A percentile compares a stretch with the other conserved stretches of the same genome.
phyloP scores from a whole-genome alignment of 2,797 vertebrate species.

The Todus mexicanus region DNA sequence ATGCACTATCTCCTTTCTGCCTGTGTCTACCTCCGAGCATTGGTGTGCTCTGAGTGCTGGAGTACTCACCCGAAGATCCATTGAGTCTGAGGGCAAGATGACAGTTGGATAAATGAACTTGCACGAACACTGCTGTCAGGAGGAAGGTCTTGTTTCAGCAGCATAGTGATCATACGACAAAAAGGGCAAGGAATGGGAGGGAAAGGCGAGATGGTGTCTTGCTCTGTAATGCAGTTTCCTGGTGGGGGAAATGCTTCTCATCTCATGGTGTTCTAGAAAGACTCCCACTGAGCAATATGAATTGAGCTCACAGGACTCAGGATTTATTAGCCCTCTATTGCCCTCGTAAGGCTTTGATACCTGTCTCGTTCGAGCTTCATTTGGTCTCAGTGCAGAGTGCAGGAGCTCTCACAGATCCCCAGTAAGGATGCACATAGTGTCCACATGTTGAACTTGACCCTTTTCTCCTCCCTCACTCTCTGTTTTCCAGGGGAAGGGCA shows the following conservation, averaged over 20 bases:
- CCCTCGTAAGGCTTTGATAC: not conserved
- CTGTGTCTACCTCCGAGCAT: accelerated
- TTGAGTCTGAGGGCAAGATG: not conserved
- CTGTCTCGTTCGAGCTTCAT: accelerated
- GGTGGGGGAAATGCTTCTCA: not conserved
- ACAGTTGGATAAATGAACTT: not conserved
- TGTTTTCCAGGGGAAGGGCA: not conserved
- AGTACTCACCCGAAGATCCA: not conserved
- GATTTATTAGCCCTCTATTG: not conserved
- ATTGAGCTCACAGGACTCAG: not conserved
- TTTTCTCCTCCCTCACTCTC: not conserved
- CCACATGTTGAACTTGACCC: not conserved
- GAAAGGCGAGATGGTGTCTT: not conserved
- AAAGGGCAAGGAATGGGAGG: not conserved
- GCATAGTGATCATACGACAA: not conserved
- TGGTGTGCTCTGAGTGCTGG: accelerated
- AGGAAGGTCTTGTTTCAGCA: not conserved
- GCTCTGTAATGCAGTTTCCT: not conserved
- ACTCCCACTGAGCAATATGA: not conserved
- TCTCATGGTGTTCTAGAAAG: not conserved
- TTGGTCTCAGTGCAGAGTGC: not conserved
- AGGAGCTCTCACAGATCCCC: not conserved
- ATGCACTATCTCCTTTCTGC: not conserved
- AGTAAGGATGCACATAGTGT: not conserved
- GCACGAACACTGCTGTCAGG: not conserved